phyloP scores from a whole-genome alignment of 2,888 invertebrate species.

The Aphodius sticticus region DNA sequence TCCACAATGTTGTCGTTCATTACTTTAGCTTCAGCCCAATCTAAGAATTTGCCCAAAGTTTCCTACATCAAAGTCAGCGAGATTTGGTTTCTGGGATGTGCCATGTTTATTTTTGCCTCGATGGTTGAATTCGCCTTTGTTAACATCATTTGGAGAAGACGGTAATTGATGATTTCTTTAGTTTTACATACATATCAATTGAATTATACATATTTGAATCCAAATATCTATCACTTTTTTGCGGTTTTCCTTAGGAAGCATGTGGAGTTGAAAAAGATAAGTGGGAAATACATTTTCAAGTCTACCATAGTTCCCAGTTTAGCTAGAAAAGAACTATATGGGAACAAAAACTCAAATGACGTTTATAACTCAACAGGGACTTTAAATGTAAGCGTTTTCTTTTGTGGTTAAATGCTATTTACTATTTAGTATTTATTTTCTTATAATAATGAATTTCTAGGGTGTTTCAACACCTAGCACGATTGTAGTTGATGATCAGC shows the following conservation, averaged over 20 bases:
- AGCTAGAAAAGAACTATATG: slow-evolving; percentile 73
- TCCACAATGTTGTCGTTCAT: slow-evolving; percentile 89
- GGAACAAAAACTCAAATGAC: slow-evolving; percentile 19
- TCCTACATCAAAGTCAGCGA: slow-evolving; percentile 91
- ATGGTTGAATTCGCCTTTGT: slow-evolving; percentile 90
- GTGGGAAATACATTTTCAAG: slow-evolving; percentile 84
- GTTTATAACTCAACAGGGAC: slow-evolving; percentile 13
- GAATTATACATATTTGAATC: not conserved
- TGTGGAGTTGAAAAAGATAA: slow-evolving; percentile 75
- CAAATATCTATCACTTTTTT: not conserved
- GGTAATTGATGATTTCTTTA: slow-evolving; percentile 61
- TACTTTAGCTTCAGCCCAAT: slow-evolving; percentile 84
- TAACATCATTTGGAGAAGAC: slow-evolving; percentile 87
- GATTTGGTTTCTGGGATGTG: slow-evolving; percentile 88
- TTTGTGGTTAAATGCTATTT: not conserved
- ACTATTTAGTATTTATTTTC: not conserved
- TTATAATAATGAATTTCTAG: slow-evolving; percentile 61
- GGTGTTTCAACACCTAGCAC: slow-evolving; percentile 75
- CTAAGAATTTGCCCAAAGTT: slow-evolving; percentile 86
- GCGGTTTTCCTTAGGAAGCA: slow-evolving; percentile 62
- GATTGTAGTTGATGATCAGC: slow-evolving; percentile 70
- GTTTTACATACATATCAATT: not conserved
- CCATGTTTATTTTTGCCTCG: slow-evolving; percentile 84
- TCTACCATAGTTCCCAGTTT: slow-evolving; percentile 82
- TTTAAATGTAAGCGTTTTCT: not conserved